Evolutionary conservation across 2,113 vertebrate species (phyloP).

Genomic region (Aix galericulata): DNA sequence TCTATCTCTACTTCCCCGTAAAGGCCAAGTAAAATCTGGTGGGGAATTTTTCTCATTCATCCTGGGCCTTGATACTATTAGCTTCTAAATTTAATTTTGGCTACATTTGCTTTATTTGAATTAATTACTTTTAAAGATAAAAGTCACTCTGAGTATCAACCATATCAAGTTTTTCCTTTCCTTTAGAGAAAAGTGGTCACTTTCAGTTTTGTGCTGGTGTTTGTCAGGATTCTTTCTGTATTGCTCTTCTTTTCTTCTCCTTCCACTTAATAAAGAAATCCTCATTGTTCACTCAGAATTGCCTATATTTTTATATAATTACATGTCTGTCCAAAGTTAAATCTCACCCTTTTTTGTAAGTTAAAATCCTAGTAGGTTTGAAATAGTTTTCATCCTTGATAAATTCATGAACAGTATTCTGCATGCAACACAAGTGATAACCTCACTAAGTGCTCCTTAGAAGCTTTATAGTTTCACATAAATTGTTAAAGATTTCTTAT

Average conservation of each 20-base stretch:
- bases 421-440: neutral
- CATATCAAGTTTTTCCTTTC: neutral
- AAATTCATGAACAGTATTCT: too few species aligned
- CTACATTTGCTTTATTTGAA: neutral
- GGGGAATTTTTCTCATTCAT: neutral
- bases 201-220: neutral
- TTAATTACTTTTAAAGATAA: neutral
- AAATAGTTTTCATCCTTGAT: neutral
- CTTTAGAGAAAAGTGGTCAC: neutral
- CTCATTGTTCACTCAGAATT: fast-evolving
- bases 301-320: neutral
- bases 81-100: neutral
- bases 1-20: neutral
- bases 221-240: neutral
- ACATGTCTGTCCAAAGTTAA: neutral
- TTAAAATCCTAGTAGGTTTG: neutral
- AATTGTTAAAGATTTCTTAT: neutral
- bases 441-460: neutral
- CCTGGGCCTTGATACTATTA: neutral
- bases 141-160: neutral
- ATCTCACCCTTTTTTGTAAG: neutral
- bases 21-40: neutral
- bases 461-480: neutral
- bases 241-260: neutral
- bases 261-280: neutral